phyloP scores from a whole-genome alignment of 2,113 vertebrate genomes.

The Phaethornis superciliosus region DNA sequence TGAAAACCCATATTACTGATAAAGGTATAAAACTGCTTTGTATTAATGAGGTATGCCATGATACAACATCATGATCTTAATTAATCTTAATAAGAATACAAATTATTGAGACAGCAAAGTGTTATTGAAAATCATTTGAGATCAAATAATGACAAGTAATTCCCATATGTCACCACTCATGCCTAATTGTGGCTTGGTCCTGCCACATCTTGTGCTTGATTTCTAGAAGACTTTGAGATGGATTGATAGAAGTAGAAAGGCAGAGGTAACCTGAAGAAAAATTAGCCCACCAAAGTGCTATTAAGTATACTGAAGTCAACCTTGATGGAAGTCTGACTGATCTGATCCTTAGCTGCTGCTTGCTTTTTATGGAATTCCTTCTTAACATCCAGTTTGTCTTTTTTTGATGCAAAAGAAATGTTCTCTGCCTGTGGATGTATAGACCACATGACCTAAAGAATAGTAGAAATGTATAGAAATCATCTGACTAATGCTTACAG shows the following conservation, averaged over 20 bases:
- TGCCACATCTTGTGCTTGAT: background rate
- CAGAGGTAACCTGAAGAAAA: background rate
- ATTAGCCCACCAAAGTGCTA: background rate
- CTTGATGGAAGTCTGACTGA: background rate
- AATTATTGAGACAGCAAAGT: background rate
- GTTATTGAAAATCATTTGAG: background rate
- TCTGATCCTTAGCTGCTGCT: background rate
- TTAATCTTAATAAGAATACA: conserved; percentile 46
- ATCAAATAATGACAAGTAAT: background rate
- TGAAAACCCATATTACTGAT: background rate
- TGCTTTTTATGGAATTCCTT: background rate
- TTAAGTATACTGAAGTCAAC: background rate
- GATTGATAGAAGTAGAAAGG: background rate
- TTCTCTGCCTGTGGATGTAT: background rate
- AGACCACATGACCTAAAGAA: rapidly evolving
- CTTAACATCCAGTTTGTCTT: background rate
- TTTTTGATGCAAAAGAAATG: background rate
- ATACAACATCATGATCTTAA: background rate
- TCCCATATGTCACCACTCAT: background rate
- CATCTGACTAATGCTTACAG: background rate
- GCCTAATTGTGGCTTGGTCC: background rate
- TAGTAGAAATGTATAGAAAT: background rate
- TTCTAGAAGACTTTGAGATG: background rate
- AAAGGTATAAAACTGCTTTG: background rate
- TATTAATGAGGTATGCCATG: background rate